Evolutionary conservation across 2,797 vertebrate genomes (phyloP).

Genomic region (Mergus octosetaceus): DNA sequence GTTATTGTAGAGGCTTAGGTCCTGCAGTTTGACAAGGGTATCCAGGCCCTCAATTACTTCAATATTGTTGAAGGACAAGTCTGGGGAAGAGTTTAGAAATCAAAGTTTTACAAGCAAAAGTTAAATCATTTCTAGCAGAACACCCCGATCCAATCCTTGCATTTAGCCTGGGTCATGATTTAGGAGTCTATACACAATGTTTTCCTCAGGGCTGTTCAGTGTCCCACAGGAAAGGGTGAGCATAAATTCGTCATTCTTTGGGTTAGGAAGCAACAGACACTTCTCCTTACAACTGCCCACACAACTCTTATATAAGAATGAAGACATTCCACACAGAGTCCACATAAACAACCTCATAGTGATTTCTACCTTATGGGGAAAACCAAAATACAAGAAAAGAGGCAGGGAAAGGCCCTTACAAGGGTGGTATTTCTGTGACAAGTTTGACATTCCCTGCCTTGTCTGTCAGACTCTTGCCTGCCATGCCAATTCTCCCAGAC

Average conservation of each 20-base stretch:
- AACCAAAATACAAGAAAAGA: neutral
- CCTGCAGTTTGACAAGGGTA: constrained; percentile 84
- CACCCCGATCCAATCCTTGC: neutral
- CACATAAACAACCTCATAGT: neutral
- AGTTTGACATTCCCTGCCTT: neutral
- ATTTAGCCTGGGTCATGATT: neutral
- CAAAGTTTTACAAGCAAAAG: neutral
- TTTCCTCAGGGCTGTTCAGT: neutral
- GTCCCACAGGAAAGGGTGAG: neutral
- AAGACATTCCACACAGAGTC: neutral
- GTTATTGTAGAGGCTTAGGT: constrained; percentile 89
- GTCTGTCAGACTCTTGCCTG: neutral
- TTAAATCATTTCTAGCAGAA: neutral
- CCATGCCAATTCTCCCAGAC: neutral
- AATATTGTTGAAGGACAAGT: constrained; percentile 94
- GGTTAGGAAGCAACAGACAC: neutral
- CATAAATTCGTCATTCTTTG: neutral
- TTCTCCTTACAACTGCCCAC: neutral
- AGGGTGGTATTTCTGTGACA: neutral
- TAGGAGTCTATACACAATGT: neutral
- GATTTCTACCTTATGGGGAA: neutral
- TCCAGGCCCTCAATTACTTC: constrained; percentile 89
- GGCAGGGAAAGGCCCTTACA: neutral
- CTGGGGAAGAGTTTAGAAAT: constrained; percentile 70
- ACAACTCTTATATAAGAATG: neutral